Evolutionary conservation across 2,797 vertebrate genomes (phyloP), one percentile per base, ranked within the genome.

Genomic region (Lacerta bilineata): DNA sequence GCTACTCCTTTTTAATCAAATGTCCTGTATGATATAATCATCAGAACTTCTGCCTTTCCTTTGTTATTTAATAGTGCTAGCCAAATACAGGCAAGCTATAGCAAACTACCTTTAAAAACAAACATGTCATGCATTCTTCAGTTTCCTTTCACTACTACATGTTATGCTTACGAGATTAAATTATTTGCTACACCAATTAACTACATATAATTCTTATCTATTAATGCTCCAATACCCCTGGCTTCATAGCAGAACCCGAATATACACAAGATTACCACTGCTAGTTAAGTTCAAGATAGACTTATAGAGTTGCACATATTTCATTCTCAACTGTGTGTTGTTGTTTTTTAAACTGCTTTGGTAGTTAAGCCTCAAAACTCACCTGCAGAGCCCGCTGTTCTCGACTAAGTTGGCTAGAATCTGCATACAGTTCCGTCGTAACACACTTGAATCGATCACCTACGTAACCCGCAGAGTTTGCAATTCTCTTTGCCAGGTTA

Each of bases 381-480:
- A 99, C 99, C 98, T 99, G 99, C 93, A 99, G 92, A 1, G 99
- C 99, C 92, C 98, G 98, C 97, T 99, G 99, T 96, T 99, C 99
- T 85, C 99, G 98, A 97, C 98, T 99, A 94, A 99, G 97, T 96
- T 99, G 98, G 97, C 98, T 99, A 95, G 99, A 99, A 96, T 99
- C 99, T 0, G 98, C 99, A 0, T 99, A 99, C 94, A 99, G 98
- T 95, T 99, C 99, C 0, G 99, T 99, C 66, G 99, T 99, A 96
- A 99, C 97, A 87, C 98, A 99, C 97, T 99, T 99, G 98, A 99
- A 98, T 91, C 98, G 98, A 95, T 99, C 99, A 89, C 99, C 99
- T 96, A 99, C 99, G 4, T 98, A 99, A 97, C 99, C 99, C 0
- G 98, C 97, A 36, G 99, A 99, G 96, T 99, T 99, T 46, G 98